Percentiles rank a stretch among this genome's conserved stretches.
Evolutionary conservation across 2,888 invertebrate species (phyloP).

Genomic region (Oscheius sp.): DNA sequence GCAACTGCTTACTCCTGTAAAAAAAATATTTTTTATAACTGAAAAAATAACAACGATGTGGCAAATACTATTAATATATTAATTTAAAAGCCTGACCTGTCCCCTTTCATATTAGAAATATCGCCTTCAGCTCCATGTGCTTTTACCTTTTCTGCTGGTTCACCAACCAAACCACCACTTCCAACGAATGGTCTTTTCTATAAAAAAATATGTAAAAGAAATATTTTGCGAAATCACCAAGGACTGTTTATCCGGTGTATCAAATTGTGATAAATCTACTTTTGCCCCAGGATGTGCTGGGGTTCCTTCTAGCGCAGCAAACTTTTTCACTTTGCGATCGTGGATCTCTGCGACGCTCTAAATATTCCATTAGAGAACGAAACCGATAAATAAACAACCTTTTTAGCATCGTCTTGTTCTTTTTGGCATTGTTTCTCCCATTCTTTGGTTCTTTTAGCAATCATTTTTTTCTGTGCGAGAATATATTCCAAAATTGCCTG

Average conservation of each 20-base stretch:
- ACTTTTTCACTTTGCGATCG: slow-evolving; percentile 32
- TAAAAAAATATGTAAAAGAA: no score
- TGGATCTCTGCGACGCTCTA: slow-evolving; percentile 20
- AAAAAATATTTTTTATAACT: not conserved
- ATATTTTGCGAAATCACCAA: slow-evolving; percentile 20
- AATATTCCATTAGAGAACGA: not conserved
- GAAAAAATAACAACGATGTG: not conserved
- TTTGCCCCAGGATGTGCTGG: slow-evolving; percentile 56
- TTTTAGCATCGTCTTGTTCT: slow-evolving; percentile 53
- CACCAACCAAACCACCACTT: slow-evolving; percentile 43
- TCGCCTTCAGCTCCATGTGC: slow-evolving; percentile 57
- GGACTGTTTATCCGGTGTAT: slow-evolving; percentile 20
- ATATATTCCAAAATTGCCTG: slow-evolving; percentile 95
- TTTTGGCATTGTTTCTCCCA: slow-evolving; percentile 79
- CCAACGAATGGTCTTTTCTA: slow-evolving; percentile 41
- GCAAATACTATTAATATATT: slow-evolving; percentile 67
- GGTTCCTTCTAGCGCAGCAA: slow-evolving; percentile 33
- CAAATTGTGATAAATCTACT: slow-evolving; percentile 33
- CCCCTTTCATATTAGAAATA: slow-evolving; percentile 59
- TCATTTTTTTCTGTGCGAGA: slow-evolving; percentile 91
- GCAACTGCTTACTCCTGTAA: slow-evolving; percentile 78
- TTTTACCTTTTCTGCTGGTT: slow-evolving; percentile 57
- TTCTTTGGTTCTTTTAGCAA: slow-evolving; percentile 87
- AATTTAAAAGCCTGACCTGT: slow-evolving; percentile 20
- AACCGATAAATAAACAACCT: slow-evolving; percentile 3